Conservation (phyloP, 2,113 vertebrate species). For the Paraplagusia blochii region DNA sequence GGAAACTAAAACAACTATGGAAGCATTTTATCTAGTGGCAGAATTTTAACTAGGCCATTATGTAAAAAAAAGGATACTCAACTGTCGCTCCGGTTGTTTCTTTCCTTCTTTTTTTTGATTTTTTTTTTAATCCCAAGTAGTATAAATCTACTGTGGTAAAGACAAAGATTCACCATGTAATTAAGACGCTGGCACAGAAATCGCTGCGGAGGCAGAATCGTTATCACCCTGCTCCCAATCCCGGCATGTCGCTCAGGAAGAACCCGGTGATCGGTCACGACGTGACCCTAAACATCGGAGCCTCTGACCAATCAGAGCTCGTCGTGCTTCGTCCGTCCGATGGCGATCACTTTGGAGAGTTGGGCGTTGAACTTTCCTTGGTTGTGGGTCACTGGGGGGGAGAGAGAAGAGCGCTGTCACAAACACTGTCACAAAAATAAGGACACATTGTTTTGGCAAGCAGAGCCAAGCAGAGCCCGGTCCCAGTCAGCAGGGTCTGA, state of each 20-base stretch:
- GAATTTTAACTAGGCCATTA: slow-evolving; percentile 8
- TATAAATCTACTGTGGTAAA: slow-evolving; percentile 4
- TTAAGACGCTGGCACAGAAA: slow-evolving; percentile 15
- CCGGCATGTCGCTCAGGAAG: slow-evolving; percentile 16
- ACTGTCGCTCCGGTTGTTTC: not conserved
- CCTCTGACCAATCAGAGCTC: slow-evolving; percentile 80
- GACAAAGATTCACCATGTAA: slow-evolving; percentile 4
- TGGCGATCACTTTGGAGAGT: slow-evolving; percentile 85
- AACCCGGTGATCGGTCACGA: slow-evolving; percentile 29
- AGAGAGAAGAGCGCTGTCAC: slow-evolving; percentile 18
- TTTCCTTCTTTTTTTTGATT: not conserved
- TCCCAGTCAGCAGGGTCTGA: not conserved
- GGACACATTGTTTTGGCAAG: not conserved
- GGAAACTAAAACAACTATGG: slow-evolving; percentile 28
- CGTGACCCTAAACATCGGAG: not conserved
- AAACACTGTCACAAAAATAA: slow-evolving; percentile 6
- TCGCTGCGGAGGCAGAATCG: slow-evolving; percentile 1
- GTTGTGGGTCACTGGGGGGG: slow-evolving; percentile 81
- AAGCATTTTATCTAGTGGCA: slow-evolving; percentile 35
- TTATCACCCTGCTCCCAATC: slow-evolving; percentile 26
- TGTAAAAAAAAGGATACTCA: not conserved
- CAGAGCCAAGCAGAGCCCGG: not conserved
- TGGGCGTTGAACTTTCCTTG: slow-evolving; percentile 88
- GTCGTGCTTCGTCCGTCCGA: slow-evolving; percentile 75
- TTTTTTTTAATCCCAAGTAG: slow-evolving; percentile 8